Evolutionary conservation across 2,113 vertebrate genomes (phyloP).

Genomic region (Xiphophorus maculatus): DNA sequence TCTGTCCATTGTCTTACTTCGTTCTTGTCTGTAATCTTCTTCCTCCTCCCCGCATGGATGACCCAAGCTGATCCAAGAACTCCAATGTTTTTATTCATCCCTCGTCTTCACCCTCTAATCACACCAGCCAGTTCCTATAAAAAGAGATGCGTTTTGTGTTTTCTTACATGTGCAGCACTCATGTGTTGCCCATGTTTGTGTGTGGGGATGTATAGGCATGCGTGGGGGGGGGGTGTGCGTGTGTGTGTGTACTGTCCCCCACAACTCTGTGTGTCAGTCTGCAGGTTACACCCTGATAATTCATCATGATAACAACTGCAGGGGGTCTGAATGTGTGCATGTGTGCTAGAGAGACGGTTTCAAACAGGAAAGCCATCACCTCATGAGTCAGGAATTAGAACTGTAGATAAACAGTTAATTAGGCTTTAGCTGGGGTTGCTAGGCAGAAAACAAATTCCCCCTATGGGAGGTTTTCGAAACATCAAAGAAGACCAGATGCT

Average conservation of each 20-base stretch:
- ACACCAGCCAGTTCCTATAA: conserved; percentile 22
- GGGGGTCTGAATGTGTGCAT: background rate
- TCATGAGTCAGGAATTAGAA: conserved; percentile 29
- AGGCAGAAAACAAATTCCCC: conserved; percentile 49
- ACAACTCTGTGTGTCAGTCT: background rate
- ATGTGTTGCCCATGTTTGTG: background rate
- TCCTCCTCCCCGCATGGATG: conserved; percentile 11
- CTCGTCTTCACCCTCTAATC: conserved; percentile 46
- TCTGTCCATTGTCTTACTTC: conserved; percentile 25
- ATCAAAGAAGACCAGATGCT: conserved; percentile 57
- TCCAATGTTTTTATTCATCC: conserved; percentile 28
- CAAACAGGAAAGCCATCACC: conserved; percentile 11
- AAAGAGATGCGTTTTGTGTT: conserved; percentile 9
- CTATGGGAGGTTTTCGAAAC: conserved; percentile 31
- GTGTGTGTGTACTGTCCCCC: background rate
- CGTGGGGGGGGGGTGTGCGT: background rate
- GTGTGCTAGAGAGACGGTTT: background rate
- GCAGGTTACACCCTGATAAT: conserved; percentile 30
- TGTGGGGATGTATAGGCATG: background rate
- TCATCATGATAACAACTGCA: conserved; percentile 19
- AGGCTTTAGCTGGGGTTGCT: conserved; percentile 41
- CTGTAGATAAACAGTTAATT: conserved; percentile 59
- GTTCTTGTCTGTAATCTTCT: conserved; percentile 40
- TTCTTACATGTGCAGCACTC: background rate
- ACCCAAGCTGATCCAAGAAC: conserved; percentile 24